A percentile compares a stretch with the other conserved stretches of the same genome.
These are phyloP conservation scores for Scaptomyza cyrtandrae DNA, from an alignment of 2,888 invertebrate genomes.

Conservation along the genomic window DNA sequence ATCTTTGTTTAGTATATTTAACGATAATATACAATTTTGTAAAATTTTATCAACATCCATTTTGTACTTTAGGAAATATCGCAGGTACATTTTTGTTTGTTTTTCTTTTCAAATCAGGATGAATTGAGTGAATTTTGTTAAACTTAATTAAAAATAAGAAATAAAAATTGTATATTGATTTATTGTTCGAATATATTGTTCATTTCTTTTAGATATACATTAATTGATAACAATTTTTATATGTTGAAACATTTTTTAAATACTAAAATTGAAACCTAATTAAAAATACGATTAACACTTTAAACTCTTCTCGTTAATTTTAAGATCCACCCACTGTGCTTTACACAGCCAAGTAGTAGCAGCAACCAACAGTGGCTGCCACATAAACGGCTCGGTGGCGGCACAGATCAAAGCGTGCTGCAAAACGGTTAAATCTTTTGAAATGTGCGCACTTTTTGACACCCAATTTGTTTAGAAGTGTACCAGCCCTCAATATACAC, in stretches of 20 bases:
- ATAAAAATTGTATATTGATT: too few relatives aligned
- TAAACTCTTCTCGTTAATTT: not conserved
- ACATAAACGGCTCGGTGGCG: slow-evolving; percentile 59
- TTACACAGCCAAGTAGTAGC: slow-evolving; percentile 7
- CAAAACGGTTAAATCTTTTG: slow-evolving; percentile 80
- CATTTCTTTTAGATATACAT: too few relatives aligned
- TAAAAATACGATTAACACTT: not conserved
- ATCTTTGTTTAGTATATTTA: not conserved
- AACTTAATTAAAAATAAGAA: too few relatives aligned
- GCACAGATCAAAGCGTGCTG: slow-evolving; percentile 71
- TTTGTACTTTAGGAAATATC: not conserved
- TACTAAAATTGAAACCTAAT: too few relatives aligned
- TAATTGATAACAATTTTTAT: too few relatives aligned
- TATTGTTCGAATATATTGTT: too few relatives aligned
- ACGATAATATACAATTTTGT: not conserved
- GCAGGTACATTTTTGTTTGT: too few relatives aligned
- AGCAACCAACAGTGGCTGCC: slow-evolving; percentile 55
- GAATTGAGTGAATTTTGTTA: too few relatives aligned
- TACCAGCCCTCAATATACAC: slow-evolving; percentile 40
- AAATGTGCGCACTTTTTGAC: slow-evolving; percentile 81
- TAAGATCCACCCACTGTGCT: slow-evolving; percentile 50
- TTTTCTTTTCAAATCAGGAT: too few relatives aligned
- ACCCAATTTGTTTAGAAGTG: slow-evolving; percentile 82
- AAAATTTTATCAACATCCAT: not conserved
- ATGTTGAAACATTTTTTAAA: too few relatives aligned